Evolutionary conservation across 1,140 invertebrate genomes (phyloP).

Genomic region (Leptoteleia sp.): DNA sequence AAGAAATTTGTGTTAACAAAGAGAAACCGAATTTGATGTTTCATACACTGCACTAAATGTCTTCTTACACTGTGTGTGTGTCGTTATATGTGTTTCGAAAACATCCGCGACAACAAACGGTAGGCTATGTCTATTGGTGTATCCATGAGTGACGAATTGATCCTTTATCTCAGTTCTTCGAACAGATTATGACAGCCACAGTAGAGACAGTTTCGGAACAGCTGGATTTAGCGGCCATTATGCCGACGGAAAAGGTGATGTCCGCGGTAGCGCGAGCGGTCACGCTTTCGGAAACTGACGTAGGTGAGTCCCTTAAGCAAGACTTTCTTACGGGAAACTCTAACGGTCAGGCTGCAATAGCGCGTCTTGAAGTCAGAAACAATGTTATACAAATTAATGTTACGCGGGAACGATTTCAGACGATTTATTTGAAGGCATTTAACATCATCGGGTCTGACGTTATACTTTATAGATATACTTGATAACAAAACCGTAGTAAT

Average conservation of each 20-base stretch:
- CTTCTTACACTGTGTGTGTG: constrained; percentile 52
- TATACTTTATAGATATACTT: too few relatives aligned
- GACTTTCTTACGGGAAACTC: too few relatives aligned
- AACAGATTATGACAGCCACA: constrained; percentile 94
- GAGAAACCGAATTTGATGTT: constrained; percentile 46
- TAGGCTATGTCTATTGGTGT: constrained; percentile 74
- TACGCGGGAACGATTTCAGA: constrained; percentile 23
- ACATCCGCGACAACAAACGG: constrained; percentile 63
- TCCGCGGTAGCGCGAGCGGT: constrained; percentile 79
- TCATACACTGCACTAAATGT: constrained; percentile 65
- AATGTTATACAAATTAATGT: constrained; percentile 51
- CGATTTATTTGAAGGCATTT: constrained; percentile 27
- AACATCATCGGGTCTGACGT: constrained; percentile 7
- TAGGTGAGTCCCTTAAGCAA: too few relatives aligned
- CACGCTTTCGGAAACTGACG: too few relatives aligned
- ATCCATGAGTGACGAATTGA: constrained; percentile 73
- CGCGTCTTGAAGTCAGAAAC: constrained; percentile 35
- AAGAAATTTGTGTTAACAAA: background rate
- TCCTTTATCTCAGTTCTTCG: constrained; percentile 80
- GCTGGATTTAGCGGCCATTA: constrained; percentile 89
- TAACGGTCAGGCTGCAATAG: constrained; percentile 5
- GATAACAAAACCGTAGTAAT: too few relatives aligned
- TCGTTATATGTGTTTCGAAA: constrained; percentile 45
- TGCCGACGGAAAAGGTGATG: constrained; percentile 90
- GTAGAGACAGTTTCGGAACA: constrained; percentile 95